phyloP scores from a whole-genome alignment of 2,888 invertebrate species.

The Perizoma flavofasciatum region DNA sequence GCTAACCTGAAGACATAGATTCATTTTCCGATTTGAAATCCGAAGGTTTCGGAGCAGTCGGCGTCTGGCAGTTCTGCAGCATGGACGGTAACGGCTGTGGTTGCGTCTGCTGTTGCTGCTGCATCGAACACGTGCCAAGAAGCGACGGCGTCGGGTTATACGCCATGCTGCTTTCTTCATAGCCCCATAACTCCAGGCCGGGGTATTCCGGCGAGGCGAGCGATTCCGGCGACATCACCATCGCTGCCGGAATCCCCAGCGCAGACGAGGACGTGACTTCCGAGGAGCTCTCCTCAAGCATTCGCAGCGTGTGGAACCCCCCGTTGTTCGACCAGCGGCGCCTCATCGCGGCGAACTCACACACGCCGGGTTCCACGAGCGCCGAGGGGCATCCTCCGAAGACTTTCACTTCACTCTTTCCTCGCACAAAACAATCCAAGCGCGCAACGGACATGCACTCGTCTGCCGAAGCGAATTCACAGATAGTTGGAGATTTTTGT shows the following conservation, averaged over 20 bases:
- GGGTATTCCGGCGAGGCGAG: constrained; percentile 90
- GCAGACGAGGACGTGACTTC: constrained; percentile 91
- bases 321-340: constrained; percentile 91
- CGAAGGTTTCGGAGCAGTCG: constrained; percentile 38
- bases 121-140: constrained; percentile 76
- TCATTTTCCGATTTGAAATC: constrained; percentile 77
- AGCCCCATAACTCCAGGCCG: constrained; percentile 93
- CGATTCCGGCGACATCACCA: constrained; percentile 91
- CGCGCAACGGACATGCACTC: constrained; percentile 71
- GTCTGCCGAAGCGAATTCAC: constrained; percentile 62
- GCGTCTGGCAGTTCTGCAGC: constrained; percentile 79
- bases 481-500: constrained; percentile 45
- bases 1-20: constrained; percentile 81
- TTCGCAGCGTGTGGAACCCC: constrained; percentile 86
- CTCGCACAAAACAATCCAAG: constrained; percentile 76
- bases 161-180: constrained; percentile 78
- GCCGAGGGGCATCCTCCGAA: constrained; percentile 77
- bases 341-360: constrained; percentile 86
- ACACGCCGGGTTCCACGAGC: constrained; percentile 67
- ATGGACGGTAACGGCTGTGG: constrained; percentile 82
- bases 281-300: constrained; percentile 89
- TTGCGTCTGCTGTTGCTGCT: constrained; percentile 64
- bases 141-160: constrained; percentile 75
- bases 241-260: constrained; percentile 87
- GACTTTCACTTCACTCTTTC: constrained; percentile 80